Conservation (phyloP, 2,888 invertebrate species). For the Drosophila neonasuta region DNA sequence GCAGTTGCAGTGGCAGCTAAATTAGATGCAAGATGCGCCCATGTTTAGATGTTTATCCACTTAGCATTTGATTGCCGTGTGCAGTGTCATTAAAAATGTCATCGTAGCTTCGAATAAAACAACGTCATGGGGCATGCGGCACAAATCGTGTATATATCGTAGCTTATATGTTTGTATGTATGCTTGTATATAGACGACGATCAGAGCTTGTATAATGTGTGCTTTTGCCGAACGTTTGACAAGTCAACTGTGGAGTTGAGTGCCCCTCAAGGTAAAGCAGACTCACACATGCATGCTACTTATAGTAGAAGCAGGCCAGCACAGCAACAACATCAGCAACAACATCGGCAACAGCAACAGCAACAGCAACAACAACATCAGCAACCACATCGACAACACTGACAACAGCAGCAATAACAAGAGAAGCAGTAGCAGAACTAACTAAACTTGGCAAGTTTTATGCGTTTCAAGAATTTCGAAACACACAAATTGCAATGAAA, state of each 20-base stretch:
- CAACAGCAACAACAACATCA: slow-evolving; percentile 36
- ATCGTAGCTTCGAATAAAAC: slow-evolving; percentile 33
- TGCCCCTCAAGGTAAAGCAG: slow-evolving; percentile 61
- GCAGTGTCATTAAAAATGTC: slow-evolving; percentile 61
- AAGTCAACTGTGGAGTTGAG: slow-evolving; percentile 66
- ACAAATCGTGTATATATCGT: slow-evolving; percentile 2
- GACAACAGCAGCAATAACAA: slow-evolving; percentile 9
- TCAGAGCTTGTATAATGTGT: slow-evolving; percentile 16
- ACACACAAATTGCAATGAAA: slow-evolving; percentile 63
- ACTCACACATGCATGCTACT: slow-evolving; percentile 17
- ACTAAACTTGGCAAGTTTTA: slow-evolving; percentile 62
- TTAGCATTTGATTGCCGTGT: slow-evolving; percentile 53
- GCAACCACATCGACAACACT: slow-evolving; percentile 45
- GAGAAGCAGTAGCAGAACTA: slow-evolving; percentile 59
- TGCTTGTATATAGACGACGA: slow-evolving; percentile 16
- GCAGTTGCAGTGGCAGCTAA: slow-evolving; percentile 23
- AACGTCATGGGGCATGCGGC: neutral
- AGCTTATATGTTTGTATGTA: slow-evolving; percentile 1
- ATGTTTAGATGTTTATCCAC: slow-evolving; percentile 44
- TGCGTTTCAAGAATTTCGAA: slow-evolving; percentile 74
- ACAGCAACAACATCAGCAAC: neutral
- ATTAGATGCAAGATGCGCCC: slow-evolving; percentile 36
- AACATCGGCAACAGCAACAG: neutral
- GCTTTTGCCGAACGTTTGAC: slow-evolving; percentile 63
- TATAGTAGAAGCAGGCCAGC: slow-evolving; percentile 52